Base-by-base conservation (phyloP, 1,140 invertebrate species). In the Drosophila bocqueti region DNA sequence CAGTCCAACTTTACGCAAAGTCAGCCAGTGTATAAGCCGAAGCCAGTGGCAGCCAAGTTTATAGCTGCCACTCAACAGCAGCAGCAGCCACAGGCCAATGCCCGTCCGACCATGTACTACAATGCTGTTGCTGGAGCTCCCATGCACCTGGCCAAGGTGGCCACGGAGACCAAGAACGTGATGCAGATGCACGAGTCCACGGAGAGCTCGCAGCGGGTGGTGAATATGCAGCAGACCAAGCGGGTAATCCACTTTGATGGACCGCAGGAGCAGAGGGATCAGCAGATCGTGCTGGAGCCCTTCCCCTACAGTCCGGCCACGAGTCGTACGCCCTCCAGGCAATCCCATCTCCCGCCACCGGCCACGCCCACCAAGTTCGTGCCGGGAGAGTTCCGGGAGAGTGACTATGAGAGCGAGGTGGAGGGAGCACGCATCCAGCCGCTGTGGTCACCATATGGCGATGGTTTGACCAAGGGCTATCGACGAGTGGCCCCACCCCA, bases 371-470 rank as follows among this genome's bases (percentile, higher is more conserved):
- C 93, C 1, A 96, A 96, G 86, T 96, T 96, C 81, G 86, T 96
- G 24, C 94, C 94, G 13, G 95, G 95, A 9, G 95, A 96, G 63
- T 95, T 95, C 63, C 92, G 94, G 1, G 96, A 96, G 75, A 96
- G 95, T 45, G 96, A 96, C 72, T 96, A 96, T 75, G 96, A 96
- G 73, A 96, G 95, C 91, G 96, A 96, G 71, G 92, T 94, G 2
- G 96, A 96, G 50, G 92, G 91, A n/a, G 93, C 93, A 0, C 93
- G 93, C 75, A 95, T 96, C 60, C 94, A 93, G 52, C 93, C 95
- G 0, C 94, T 95, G 49, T 96, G 95, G 95, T 93, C 94, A 3
- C 95, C 95, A 0, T 91, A 93, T 15, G 94, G 95, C 29, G 95
- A 95, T 54, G 94, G 93, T 0, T 94, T 95, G 40, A 94, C 95